Conservation (phyloP, 2,113 vertebrate species). For the Anguilla rostrata region DNA sequence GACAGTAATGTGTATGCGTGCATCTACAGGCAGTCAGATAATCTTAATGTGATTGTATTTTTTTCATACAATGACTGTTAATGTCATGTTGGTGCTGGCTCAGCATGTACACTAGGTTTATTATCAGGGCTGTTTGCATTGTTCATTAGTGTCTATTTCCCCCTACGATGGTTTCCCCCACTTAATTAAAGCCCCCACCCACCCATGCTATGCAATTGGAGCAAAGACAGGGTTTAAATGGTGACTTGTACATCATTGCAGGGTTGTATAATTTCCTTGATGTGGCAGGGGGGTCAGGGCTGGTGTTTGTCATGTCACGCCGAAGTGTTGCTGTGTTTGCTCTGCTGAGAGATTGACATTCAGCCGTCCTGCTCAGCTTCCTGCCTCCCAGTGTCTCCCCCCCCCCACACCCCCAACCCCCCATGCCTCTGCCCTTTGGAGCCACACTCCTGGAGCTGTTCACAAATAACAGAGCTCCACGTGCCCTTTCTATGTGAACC, state of each 20-base stretch:
- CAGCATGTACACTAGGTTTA: conserved; percentile 12
- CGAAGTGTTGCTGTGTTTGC: not conserved
- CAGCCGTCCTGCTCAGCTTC: not conserved
- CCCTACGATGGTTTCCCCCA: not conserved
- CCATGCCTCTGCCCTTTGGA: not conserved
- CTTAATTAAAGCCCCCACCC: not conserved
- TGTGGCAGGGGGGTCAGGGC: not conserved
- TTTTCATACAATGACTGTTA: conserved; percentile 11
- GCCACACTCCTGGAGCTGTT: not conserved
- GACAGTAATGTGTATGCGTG: not conserved
- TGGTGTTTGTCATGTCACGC: not conserved
- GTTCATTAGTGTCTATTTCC: conserved; percentile 1
- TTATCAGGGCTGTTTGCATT: conserved; percentile 2
- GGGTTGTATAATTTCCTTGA: not conserved
- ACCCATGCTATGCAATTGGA: not conserved
- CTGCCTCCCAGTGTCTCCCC: not conserved
- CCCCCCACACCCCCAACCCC: not conserved
- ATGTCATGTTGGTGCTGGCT: not conserved
- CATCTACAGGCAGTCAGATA: not conserved
- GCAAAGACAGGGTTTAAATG: not conserved
- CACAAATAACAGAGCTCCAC: not conserved
- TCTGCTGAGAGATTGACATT: conserved; percentile 17
- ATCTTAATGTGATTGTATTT: conserved; percentile 14
- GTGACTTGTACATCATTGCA: not conserved
- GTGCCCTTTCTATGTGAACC: not conserved